Percentiles rank a stretch among this genome's conserved stretches.
Evolutionary conservation across 2,113 vertebrate genomes (phyloP).

Genomic region (Chunga burmeisteri): DNA sequence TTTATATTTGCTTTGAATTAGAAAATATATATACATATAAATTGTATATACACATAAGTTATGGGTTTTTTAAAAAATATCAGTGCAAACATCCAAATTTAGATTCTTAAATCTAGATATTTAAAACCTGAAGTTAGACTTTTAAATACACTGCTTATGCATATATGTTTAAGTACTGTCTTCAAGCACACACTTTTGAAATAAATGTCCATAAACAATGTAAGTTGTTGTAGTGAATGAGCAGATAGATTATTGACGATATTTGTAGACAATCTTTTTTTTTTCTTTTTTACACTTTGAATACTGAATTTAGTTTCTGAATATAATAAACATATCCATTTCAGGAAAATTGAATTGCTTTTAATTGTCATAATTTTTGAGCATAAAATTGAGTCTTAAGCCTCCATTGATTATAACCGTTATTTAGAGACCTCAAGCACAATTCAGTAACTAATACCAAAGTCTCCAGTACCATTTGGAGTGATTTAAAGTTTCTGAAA

Average conservation of each 20-base stretch:
- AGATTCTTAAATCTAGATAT: neutral
- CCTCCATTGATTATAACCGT: neutral
- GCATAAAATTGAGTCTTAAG: neutral
- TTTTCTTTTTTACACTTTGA: neutral
- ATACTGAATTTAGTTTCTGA: neutral
- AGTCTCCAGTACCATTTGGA: neutral
- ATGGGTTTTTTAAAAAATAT: neutral
- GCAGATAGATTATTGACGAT: neutral
- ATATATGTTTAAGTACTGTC: accelerated
- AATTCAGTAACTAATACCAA: neutral
- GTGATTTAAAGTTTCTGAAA: neutral
- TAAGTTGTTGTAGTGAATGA: neutral
- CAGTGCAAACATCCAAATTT: neutral
- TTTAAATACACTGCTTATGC: neutral
- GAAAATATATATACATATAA: neutral
- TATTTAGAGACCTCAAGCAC: neutral
- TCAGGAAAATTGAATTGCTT: neutral
- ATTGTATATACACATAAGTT: neutral
- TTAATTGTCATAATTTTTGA: neutral
- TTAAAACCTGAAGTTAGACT: neutral
- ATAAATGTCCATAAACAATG: accelerated
- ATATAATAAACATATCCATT: neutral
- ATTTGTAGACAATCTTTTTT: neutral
- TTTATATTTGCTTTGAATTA: neutral
- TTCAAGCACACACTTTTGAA: neutral